Evolutionary conservation across 2,797 vertebrate genomes (phyloP).

Genomic region (Threskiornis aethiopicus): DNA sequence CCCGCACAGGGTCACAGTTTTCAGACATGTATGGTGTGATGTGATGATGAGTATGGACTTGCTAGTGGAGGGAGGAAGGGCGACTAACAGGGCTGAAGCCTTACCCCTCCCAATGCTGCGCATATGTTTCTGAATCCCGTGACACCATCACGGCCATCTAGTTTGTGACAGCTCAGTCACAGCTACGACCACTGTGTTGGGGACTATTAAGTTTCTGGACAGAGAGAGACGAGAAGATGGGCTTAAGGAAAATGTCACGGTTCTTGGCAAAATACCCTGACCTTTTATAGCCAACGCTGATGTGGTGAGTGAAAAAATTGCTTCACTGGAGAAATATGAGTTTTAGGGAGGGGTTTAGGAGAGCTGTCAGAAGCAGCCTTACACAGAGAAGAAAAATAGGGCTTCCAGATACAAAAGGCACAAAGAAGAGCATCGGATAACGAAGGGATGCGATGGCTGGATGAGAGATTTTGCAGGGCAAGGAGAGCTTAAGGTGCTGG

Average conservation of each 20-base stretch:
- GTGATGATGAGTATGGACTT: neutral
- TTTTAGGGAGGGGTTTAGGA: neutral
- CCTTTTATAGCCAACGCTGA: neutral
- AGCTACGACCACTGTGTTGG: rapidly evolving
- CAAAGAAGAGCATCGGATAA: neutral
- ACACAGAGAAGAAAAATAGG: neutral
- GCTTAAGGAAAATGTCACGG: conserved; percentile 2
- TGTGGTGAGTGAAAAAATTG: neutral
- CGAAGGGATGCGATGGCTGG: neutral
- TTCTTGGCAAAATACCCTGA: conserved; percentile 3
- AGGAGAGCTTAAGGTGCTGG: neutral
- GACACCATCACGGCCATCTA: neutral
- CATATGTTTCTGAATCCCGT: neutral
- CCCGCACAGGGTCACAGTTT: neutral
- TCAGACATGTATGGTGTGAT: neutral
- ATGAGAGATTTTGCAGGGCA: neutral
- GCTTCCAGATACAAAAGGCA: neutral
- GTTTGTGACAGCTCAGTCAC: neutral
- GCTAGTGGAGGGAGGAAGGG: neutral
- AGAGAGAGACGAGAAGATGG: neutral
- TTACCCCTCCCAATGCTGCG: neutral
- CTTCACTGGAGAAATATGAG: conserved; percentile 13
- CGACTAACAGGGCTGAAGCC: neutral
- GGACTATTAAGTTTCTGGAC: neutral
- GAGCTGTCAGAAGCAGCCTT: neutral